phyloP scores from a whole-genome alignment of 2,113 vertebrate species.

The Ginglymostoma cirratum region DNA sequence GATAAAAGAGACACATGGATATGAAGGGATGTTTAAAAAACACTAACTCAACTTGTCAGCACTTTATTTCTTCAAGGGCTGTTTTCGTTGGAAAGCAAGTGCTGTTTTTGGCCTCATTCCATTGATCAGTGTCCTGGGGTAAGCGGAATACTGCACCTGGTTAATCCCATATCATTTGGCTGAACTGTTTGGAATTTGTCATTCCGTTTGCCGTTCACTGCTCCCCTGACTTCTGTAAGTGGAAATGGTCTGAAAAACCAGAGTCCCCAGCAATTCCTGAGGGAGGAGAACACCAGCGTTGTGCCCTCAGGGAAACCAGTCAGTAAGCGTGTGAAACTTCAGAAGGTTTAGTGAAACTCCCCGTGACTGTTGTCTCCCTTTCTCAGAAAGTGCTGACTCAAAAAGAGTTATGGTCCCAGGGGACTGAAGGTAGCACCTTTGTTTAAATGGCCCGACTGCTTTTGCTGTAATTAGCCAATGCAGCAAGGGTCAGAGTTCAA shows the following conservation, averaged over 20 bases:
- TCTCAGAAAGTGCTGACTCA: neutral
- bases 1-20: slow-evolving; percentile 16
- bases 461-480: neutral
- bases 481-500: neutral
- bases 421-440: neutral
- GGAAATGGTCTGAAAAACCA: neutral
- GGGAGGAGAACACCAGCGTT: too few relatives aligned
- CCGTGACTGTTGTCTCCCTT: neutral
- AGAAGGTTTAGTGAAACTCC: neutral
- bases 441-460: neutral
- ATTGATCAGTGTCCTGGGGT: neutral
- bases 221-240: neutral
- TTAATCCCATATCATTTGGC: neutral
- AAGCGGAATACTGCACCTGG: neutral
- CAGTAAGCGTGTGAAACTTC: neutral
- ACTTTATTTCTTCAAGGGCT: slow-evolving; percentile 17
- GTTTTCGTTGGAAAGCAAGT: slow-evolving; percentile 9
- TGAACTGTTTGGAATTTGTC: neutral
- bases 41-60: slow-evolving; percentile 21
- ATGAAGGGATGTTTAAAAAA: slow-evolving; percentile 11
- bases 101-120: slow-evolving; percentile 4
- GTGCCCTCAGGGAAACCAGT: neutral
- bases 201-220: neutral
- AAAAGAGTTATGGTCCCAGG: neutral
- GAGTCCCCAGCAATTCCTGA: neutral